A percentile compares a stretch with the other conserved stretches of the same genome.
Evolutionary conservation across 1,140 invertebrate species (phyloP).

Genomic region (Bombus breviceps): DNA sequence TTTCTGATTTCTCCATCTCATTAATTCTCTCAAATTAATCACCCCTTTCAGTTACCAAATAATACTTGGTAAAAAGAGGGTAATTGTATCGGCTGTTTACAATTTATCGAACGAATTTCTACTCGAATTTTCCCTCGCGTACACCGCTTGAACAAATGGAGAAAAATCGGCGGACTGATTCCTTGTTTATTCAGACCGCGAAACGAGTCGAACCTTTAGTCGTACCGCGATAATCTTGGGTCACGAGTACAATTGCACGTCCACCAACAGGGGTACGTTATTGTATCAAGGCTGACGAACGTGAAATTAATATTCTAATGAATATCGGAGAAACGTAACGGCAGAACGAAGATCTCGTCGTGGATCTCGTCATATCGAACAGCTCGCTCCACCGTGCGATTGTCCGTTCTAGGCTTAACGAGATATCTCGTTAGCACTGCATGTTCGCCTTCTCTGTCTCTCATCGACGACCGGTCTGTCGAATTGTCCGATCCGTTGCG

Average conservation of each 20-base stretch:
- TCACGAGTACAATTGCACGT: background rate
- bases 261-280: too few relatives aligned
- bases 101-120: background rate
- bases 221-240: background rate
- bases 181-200: constrained; percentile 20
- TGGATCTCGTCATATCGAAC: constrained; percentile 48
- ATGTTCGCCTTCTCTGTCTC: constrained; percentile 36
- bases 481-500: constrained; percentile 41
- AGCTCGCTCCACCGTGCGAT: constrained; percentile 41
- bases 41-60: background rate
- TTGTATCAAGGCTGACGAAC: constrained; percentile 5
- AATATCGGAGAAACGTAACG: constrained; percentile 62
- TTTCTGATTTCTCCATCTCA: background rate
- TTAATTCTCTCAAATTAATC: background rate
- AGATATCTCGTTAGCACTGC: constrained; percentile 65
- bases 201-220: background rate
- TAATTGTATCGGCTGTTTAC: background rate
- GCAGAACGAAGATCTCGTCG: constrained; percentile 56
- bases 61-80: background rate
- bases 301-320: constrained; percentile 64
- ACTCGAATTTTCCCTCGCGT: background rate
- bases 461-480: constrained; percentile 1
- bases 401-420: constrained; percentile 62
- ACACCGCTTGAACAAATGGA: background rate
- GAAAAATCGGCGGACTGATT: background rate